Base-by-base conservation (phyloP, 2,797 vertebrate genomes). In the Etheostoma perlongum region DNA sequence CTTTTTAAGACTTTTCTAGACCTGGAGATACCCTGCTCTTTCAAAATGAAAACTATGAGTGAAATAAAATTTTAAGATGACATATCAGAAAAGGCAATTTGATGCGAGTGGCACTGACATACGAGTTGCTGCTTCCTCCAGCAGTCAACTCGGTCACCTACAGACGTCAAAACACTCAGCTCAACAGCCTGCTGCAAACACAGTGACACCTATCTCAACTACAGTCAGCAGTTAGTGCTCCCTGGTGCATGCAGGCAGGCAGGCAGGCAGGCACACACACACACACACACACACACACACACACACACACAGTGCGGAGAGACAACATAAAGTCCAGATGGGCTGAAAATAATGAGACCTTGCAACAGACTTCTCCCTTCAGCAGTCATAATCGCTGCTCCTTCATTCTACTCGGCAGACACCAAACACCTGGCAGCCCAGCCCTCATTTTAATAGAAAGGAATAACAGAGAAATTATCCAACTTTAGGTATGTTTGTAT, bases 301-400 rank as follows among this genome's bases (percentile, higher is more conserved):
- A 62, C 53, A 63, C 54, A 65, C 18, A 47, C 27, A 81, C 80
- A 87, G 84, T 92, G 83, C 68, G 78, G 47, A 67, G 64, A 73
- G 65, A 80, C 85, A 86, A 88, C 87, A 93, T 87, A 74, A 85
- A 74, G 88, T 88, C 89, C 91, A 91, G 94, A 94, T 87, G 85
- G 88, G 91, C 78, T 85, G 80, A 83, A 89, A 92, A 90, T 91
- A 87, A 92, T 83, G 84, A 92, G 80, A 80, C 91, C 78, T 83
- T 75, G 61, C 63, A 62, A 82, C 79, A 94, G 77, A 88, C 81
- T 86, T 81, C 78, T 67, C 76, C 67, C 87, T 82, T 89, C 90
- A 89, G 88, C 78, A 77, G 85, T 71, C 53, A 63, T 90, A 85
- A 93, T 94, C 84, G 86, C 66, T 85, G 72, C 78, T 91, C 70